These are phyloP conservation scores for Drosophila littoralis DNA, from an alignment of 1,140 invertebrate species.

Conservation along the genomic window DNA sequence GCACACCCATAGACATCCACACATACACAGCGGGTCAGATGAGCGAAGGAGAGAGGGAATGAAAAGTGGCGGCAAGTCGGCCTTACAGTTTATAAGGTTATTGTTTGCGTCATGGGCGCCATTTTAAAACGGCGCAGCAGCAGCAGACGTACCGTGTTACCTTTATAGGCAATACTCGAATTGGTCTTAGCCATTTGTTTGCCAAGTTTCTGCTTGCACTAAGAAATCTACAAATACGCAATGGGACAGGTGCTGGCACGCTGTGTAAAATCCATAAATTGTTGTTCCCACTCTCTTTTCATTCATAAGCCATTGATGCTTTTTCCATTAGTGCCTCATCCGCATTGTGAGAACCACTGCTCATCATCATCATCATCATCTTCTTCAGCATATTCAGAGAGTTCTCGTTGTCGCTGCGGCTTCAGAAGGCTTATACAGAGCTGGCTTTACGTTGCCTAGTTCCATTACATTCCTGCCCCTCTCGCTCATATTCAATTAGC, in stretches of 20 bases:
- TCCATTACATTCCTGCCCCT: conserved; percentile 23
- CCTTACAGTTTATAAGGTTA: conserved; percentile 78
- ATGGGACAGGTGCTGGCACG: conserved; percentile 36
- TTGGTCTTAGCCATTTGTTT: conserved; percentile 62
- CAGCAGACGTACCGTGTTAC: conserved; percentile 7
- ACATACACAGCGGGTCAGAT: background rate
- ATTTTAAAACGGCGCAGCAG: conserved; percentile 68
- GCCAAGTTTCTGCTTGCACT: conserved; percentile 24
- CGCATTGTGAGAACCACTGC: conserved; percentile 15
- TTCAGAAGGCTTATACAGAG: conserved; percentile 42
- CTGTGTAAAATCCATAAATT: conserved; percentile 74
- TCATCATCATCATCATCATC: conserved; percentile 8
- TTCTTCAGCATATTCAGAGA: conserved; percentile 15
- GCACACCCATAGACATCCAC: background rate
- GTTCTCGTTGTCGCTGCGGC: conserved; percentile 22
- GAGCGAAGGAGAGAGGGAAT: conserved; percentile 1
- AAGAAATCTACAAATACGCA: conserved; percentile 51
- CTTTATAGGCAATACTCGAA: conserved; percentile 55
- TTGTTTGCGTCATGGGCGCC: conserved; percentile 78
- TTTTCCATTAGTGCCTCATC: conserved; percentile 76
- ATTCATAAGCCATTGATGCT: conserved; percentile 80
- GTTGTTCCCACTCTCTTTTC: conserved; percentile 60
- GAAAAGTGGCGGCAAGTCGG: conserved; percentile 31
- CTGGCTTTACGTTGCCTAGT: conserved; percentile 33
- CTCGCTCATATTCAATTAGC: conserved; percentile 69